Evolutionary conservation across 2,888 invertebrate species (phyloP), one percentile per base, ranked within the genome.

Genomic region (Monopis laevigella): DNA sequence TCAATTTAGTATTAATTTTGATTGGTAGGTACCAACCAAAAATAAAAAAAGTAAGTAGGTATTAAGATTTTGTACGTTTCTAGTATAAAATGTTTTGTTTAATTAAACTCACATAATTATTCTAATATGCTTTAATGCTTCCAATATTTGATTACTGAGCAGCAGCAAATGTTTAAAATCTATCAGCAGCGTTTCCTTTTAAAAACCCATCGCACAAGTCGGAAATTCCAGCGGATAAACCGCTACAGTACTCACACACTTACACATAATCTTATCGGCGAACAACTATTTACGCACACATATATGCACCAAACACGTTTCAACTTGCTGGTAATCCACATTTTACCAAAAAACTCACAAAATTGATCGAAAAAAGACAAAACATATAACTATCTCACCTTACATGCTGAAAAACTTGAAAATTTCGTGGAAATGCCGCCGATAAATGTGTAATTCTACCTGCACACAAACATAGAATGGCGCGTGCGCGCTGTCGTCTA

Each of bases 361-460:
- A n/a, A 28, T 28, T 28, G 7, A 28, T 28, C 6, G 11, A 7
- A 28, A 28, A n/a, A 11, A 28, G 7, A 28, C 11, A 28, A 4
- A 8, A 28, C n/a, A n/a, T 11, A 28, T n/a, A 28, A 28, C 7
- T 28, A 28, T 7, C 11, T 5, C 7, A 28, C 28, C 11, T n/a
- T 28, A n/a, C 11, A 28, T 21, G 6, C 5, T 21, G 8, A 21
- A 28, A 28, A n/a, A 11, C 4, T 28, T 28, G 28, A 51, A 56
- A 45, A 57, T 62, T 77, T 74, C 74, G 61, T 54, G 61, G 72
- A 78, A 77, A 60, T 57, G 52, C 58, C 59, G 49, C 52, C 55
- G 49, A 52, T 51, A 65, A 58, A 53, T 53, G 56, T 56, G 51
- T 52, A 17, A 14, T 21, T 30, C 27, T 17, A 58, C 66, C 44